Percentiles rank a stretch among this genome's conserved stretches.
These are phyloP conservation scores for Nipponacmea schrenckii DNA, from an alignment of 2,888 invertebrate genomes.

Conservation along the genomic window DNA sequence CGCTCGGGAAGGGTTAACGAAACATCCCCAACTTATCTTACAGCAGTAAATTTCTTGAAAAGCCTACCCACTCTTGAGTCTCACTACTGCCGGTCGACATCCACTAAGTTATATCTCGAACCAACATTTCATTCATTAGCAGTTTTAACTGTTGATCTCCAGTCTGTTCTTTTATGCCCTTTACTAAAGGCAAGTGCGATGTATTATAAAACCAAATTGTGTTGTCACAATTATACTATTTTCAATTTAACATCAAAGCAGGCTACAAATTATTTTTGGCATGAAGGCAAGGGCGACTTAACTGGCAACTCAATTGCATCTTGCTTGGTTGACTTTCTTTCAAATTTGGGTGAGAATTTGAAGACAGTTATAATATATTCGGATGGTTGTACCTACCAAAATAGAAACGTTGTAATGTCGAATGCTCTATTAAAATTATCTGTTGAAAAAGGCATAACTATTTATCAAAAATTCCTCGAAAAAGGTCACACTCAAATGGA, in stretches of 20 bases:
- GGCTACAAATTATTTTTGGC: constrained; percentile 20
- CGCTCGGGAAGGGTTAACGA: neutral
- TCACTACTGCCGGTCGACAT: too few relatives aligned
- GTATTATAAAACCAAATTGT: constrained; percentile 17
- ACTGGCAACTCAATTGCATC: constrained; percentile 14
- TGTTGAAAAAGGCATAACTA: constrained; percentile 13
- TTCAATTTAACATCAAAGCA: constrained; percentile 6
- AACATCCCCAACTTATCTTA: too few relatives aligned
- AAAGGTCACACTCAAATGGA: too few relatives aligned
- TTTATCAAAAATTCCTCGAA: constrained; percentile 25
- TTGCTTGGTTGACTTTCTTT: constrained; percentile 12
- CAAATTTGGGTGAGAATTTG: neutral
- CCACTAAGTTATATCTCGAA: too few relatives aligned
- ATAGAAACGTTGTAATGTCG: constrained; percentile 24
- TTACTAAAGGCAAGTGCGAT: constrained; percentile 13
- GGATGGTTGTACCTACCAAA: too few relatives aligned
- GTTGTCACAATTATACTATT: constrained; percentile 20
- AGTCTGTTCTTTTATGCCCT: constrained; percentile 15
- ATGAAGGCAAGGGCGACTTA: constrained; percentile 15
- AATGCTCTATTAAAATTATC: constrained; percentile 24
- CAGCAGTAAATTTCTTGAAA: too few relatives aligned
- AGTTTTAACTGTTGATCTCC: constrained; percentile 16
- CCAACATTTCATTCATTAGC: too few relatives aligned
- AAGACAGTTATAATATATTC: constrained; percentile 23
- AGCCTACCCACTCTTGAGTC: too few relatives aligned